These are phyloP conservation scores for Diplolepis rosae DNA, from an alignment of 2,888 invertebrate species.

Conservation along the genomic window DNA sequence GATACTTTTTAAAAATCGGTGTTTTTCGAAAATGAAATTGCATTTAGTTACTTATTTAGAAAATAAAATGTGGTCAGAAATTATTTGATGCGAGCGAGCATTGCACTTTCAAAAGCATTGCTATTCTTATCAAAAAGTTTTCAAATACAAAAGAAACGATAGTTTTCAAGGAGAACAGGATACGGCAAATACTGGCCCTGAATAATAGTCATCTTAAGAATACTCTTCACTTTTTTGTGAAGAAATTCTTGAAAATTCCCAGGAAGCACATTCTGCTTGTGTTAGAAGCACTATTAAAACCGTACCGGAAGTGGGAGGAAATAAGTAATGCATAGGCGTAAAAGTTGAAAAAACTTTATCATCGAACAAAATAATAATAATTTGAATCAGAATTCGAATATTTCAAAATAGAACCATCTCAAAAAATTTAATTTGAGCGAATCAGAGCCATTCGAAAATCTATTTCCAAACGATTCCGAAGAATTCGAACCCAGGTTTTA, in stretches of 20 bases:
- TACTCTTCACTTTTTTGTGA: conserved; percentile 1
- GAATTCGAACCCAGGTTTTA: too few species aligned
- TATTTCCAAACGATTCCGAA: too few species aligned
- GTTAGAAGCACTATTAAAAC: neutral
- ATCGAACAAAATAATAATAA: neutral
- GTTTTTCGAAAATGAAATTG: too few species aligned
- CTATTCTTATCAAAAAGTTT: neutral
- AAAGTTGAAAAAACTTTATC: neutral
- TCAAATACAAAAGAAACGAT: neutral
- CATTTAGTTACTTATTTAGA: too few species aligned
- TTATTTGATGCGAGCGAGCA: too few species aligned
- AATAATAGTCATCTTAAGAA: neutral
- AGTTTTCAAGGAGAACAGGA: neutral
- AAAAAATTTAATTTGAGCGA: too few species aligned
- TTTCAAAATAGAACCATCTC: too few species aligned
- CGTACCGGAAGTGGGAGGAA: conserved; percentile 17
- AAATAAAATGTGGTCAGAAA: too few species aligned
- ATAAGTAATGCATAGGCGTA: neutral
- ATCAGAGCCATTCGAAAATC: too few species aligned
- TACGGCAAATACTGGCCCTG: neutral
- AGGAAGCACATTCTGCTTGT: neutral
- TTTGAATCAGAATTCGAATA: neutral
- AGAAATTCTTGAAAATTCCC: neutral
- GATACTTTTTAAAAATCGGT: too few species aligned
- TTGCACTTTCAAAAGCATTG: too few species aligned